These are phyloP conservation scores for Anoplius nigerrimus DNA, from an alignment of 2,888 invertebrate genomes.

Conservation along the genomic window DNA sequence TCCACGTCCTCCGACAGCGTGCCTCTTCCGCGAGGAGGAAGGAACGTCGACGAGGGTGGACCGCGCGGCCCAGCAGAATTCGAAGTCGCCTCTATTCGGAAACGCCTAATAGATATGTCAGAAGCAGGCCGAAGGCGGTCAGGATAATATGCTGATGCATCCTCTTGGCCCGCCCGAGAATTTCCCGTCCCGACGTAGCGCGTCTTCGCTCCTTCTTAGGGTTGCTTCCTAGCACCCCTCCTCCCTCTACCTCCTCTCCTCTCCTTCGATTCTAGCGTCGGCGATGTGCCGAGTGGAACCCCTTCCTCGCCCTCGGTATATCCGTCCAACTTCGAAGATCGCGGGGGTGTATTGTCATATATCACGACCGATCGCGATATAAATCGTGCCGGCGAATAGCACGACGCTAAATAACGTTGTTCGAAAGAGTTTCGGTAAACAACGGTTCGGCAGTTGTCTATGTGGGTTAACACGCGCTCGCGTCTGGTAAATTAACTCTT, in stretches of 20 bases:
- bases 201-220: constrained; percentile 23
- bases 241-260: background rate
- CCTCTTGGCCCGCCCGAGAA: background rate
- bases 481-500: no score
- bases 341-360: no score
- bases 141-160: constrained; percentile 70
- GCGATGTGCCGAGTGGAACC: background rate
- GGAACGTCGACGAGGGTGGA: constrained; percentile 23
- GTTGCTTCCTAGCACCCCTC: constrained; percentile 7
- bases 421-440: no score
- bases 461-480: no score
- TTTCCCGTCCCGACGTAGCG: background rate
- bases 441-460: no score
- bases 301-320: background rate
- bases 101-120: constrained; percentile 74
- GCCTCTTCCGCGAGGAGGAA: background rate
- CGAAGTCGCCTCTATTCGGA: constrained; percentile 71
- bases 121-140: constrained; percentile 69
- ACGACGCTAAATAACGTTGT: background rate
- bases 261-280: background rate
- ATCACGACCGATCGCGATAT: no score
- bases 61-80: constrained; percentile 56
- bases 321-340: background rate
- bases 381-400: no score
- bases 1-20: no score